Evolutionary conservation across 2,113 vertebrate species (phyloP).

Genomic region (Galbula dea): DNA sequence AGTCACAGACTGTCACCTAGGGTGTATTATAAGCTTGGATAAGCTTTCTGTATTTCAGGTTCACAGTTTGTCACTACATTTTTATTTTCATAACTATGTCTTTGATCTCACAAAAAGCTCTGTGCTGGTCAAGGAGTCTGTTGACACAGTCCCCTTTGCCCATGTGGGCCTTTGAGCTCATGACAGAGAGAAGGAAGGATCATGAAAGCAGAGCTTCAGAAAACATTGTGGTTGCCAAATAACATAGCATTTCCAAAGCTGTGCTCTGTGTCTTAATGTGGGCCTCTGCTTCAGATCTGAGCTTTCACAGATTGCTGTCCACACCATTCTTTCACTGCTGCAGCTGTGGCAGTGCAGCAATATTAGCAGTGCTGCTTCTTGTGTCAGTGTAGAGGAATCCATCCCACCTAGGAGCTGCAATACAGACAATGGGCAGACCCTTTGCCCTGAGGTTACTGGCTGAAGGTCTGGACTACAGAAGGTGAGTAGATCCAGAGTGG

Average conservation of each 20-base stretch:
- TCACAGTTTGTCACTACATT: background rate
- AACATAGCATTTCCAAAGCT: background rate
- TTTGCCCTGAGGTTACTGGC: background rate
- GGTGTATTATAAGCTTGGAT: background rate
- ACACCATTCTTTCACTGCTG: background rate
- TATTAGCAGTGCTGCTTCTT: background rate
- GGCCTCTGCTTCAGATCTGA: background rate
- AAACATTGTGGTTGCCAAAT: slow-evolving; percentile 7
- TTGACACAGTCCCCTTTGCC: background rate
- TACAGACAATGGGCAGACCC: background rate
- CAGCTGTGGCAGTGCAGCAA: background rate
- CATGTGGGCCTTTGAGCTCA: background rate
- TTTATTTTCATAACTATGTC: slow-evolving; percentile 22
- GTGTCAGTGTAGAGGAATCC: background rate
- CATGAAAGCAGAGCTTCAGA: background rate
- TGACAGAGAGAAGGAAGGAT: background rate
- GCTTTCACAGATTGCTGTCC: background rate
- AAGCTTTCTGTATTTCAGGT: background rate
- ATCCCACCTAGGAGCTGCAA: background rate
- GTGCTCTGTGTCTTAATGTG: background rate
- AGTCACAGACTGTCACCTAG: background rate
- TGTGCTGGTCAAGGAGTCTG: background rate
- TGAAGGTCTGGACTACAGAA: background rate
- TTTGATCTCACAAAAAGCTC: slow-evolving; percentile 27
- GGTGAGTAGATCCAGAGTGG: background rate